Percentiles rank a stretch among this genome's conserved stretches.
Conservation (phyloP, 2,113 vertebrate species). For the Toxotes chatareus region DNA sequence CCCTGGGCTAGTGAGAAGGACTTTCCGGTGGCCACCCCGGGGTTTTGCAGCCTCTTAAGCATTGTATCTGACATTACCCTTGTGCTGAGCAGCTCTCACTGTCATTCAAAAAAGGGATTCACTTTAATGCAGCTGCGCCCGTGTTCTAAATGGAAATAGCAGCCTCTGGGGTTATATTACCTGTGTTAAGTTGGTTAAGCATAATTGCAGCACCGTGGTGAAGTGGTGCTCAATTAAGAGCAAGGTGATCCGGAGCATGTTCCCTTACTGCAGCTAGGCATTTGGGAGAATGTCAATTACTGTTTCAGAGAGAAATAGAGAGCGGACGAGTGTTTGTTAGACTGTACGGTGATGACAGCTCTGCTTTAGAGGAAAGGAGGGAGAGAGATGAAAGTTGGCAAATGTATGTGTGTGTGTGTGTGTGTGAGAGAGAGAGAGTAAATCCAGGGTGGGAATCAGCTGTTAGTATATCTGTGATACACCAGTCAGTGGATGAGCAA, state of each 20-base stretch:
- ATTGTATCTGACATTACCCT: constrained; percentile 55
- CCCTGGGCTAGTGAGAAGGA: constrained; percentile 51
- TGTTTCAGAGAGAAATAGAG: constrained; percentile 50
- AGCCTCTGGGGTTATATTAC: constrained; percentile 58
- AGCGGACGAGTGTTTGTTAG: constrained; percentile 49
- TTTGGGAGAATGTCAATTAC: constrained; percentile 75
- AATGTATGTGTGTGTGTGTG: constrained; percentile 23
- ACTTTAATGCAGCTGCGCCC: constrained; percentile 35
- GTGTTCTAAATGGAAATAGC: constrained; percentile 55
- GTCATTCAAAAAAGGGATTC: constrained; percentile 52
- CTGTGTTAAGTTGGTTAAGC: constrained; percentile 61
- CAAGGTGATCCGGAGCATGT: constrained; percentile 66
- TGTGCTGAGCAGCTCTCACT: constrained; percentile 47
- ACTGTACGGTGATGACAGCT: constrained; percentile 56
- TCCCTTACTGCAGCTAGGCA: constrained; percentile 54
- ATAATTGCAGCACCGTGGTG: constrained; percentile 59
- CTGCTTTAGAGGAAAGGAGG: constrained; percentile 48
- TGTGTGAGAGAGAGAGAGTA: constrained; percentile 16
- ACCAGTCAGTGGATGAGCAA: constrained; percentile 60
- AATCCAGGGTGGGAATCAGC: constrained; percentile 70
- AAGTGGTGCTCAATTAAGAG: constrained; percentile 74
- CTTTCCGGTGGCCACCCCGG: constrained; percentile 30
- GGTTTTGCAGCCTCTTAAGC: constrained; percentile 52
- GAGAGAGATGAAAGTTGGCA: constrained; percentile 58
- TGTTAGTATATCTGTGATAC: constrained; percentile 68